Base-by-base conservation (phyloP, 1,140 invertebrate genomes). In the Leguminivora glycinivorella region DNA sequence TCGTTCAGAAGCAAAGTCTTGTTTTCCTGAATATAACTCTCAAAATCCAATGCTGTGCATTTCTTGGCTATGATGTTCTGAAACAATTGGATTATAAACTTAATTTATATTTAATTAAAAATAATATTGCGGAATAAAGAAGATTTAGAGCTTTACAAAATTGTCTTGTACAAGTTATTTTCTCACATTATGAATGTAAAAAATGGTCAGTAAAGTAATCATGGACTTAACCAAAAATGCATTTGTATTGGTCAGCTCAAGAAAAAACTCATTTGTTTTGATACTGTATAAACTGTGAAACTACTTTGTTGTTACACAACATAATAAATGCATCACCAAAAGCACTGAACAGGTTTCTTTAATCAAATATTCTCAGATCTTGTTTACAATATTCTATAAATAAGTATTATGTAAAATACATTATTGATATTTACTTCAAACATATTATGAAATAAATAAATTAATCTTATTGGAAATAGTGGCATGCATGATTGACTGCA, bases 1-100 rank as follows among this genome's bases (percentile, higher is more conserved):
- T 98, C 97, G 95, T 98, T 98, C 91, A 98, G 95, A 75, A 98
- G 92, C 52, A 98, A 90, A 56, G 96, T 97, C 94, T 97, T 97
- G 91, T 98, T 97, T 92, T 98, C 97, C 71, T 95, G 91, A 75
- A 98, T 94, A 92, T 97, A 98, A 76, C 94, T 95, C 92, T 98
- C 97, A 92, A 97, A 98, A 87, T 98, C 97, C 72, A 98, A 93
- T 12, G 97, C 87, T 72, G 83, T 87, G 68, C 80, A 82, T 77
- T 90, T 90, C 47, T 80, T 86, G 17, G 79, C 78, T 70, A 88
- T 79, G 52, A 89, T 83, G 73, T 90, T 91, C 87, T 91, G 83
- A 67, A 89, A 88, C 56, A 56, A 22, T 19, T n/a, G n/a, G n/a
- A n/a, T 22, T 6, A 52, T 52, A 22, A 19, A 52, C n/a, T 0